Evolutionary conservation across 2,113 vertebrate genomes (phyloP), one percentile per base, ranked within the genome.

Genomic region (Phodopus roborovskii): DNA sequence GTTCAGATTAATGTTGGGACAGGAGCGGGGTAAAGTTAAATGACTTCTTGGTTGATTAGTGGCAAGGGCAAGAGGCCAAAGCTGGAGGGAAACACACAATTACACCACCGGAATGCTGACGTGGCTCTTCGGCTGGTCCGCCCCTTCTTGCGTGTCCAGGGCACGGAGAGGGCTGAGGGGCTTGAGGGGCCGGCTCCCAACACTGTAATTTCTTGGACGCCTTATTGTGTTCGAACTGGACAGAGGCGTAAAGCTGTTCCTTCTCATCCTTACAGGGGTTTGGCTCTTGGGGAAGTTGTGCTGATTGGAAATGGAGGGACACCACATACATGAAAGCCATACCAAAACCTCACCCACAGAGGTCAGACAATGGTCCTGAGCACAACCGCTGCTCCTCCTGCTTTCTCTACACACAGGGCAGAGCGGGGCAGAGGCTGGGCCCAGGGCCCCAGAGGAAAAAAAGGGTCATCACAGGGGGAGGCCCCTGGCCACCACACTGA

Each of bases 241-340:
- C 98, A 99, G 98, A 36, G 99, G 99, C 20, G 99, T 99, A 97
- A 99, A 99, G 99, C 99, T 99, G 99, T 99, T 99, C 98, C 99
- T 99, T 97, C 99, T 99, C 96, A 99, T 99, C 98, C 99, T 99
- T 95, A 98, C 97, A 85, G 99, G 99, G 98, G 98, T 98, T 96
- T 99, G 98, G 96, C 97, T 98, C 98, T 97, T 97, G 83, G 98
- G 98, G 94, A 98, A 98, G 91, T 96, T 98, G 97, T 92, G 99
- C 99, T 99, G 98, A 97, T 98, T 98, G 98, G 98, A 98, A 98
- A 98, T 7, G 95, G 85, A 98, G 97, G 96, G 98, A 99, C 85
- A 98, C 96, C 93, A 88, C 36, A 95, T 96, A 98, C 91, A 96
- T 30, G 98, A 98, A 98, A 97, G 98, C 94, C 95, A 95, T 62